Conservation (phyloP, 2,797 vertebrate species). For the Hoplostethus mediterraneus region DNA sequence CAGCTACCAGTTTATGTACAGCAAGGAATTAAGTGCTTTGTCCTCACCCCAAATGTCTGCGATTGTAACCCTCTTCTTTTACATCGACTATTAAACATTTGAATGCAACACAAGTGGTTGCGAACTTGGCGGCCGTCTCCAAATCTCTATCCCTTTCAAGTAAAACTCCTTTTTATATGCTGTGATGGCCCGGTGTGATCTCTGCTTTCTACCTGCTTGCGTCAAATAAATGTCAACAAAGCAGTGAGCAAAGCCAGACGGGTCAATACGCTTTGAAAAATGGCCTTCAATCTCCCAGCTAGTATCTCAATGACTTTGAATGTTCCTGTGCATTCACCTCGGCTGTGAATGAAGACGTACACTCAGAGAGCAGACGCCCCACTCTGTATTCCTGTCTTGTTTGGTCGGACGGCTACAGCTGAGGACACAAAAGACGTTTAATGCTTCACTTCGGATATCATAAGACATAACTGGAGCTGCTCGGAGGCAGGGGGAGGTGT, state of each 20-base stretch:
- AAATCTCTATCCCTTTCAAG: no score
- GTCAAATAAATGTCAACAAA: conserved; percentile 50
- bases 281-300: conserved; percentile 34
- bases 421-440: conserved; percentile 40
- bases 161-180: background rate
- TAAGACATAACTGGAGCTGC: conserved; percentile 39
- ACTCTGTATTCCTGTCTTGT: conserved; percentile 22
- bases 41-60: no score
- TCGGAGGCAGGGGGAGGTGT: background rate
- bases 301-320: conserved; percentile 33
- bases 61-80: no score
- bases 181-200: background rate
- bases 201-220: conserved; percentile 11
- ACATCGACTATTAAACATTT: no score
- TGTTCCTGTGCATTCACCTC: conserved; percentile 14
- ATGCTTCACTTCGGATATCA: conserved; percentile 35
- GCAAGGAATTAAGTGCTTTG: no score
- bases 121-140: no score
- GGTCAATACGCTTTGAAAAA: conserved; percentile 45
- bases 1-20: no score
- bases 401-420: conserved; percentile 7
- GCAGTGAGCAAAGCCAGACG: conserved; percentile 15
- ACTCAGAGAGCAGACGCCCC: conserved; percentile 4
- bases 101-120: no score
- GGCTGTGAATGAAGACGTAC: conserved; percentile 26